phyloP scores from a whole-genome alignment of 2,113 vertebrate species.

The Otolemur garnettii region DNA sequence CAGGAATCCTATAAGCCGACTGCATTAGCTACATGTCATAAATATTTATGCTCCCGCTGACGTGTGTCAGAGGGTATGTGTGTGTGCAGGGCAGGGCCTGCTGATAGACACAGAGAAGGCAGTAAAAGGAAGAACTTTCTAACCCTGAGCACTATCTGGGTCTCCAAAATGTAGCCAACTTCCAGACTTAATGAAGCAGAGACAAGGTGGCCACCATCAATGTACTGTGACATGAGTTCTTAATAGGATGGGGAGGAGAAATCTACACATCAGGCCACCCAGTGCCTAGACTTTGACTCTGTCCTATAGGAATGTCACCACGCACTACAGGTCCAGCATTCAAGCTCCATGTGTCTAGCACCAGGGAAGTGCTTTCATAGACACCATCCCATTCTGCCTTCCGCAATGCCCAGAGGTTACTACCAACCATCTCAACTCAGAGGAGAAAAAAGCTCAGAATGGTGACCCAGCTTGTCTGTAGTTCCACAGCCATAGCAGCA shows the following conservation, averaged over 20 bases:
- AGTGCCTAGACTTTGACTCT: not conserved
- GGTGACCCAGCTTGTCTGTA: not conserved
- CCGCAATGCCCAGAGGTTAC: not conserved
- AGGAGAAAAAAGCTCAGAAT: not conserved
- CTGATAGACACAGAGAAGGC: conserved; percentile 56
- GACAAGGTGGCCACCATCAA: fast-evolving
- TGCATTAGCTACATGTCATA: conserved; percentile 84
- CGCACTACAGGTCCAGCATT: not conserved
- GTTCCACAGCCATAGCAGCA: not conserved
- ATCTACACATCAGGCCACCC: not conserved
- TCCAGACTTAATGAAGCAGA: not conserved
- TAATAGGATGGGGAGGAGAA: not conserved
- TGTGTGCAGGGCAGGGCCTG: conserved; percentile 49
- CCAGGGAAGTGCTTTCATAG: not conserved
- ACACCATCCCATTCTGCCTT: not conserved
- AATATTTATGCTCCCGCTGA: conserved; percentile 85
- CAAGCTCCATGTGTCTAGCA: too few species aligned
- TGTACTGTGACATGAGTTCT: fast-evolving
- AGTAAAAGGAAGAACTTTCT: not conserved
- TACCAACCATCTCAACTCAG: not conserved
- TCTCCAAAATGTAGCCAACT: not conserved
- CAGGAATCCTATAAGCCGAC: conserved; percentile 77
- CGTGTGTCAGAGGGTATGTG: not conserved
- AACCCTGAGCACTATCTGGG: fast-evolving
- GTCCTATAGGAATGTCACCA: too few species aligned